phyloP scores from a whole-genome alignment of 2,888 invertebrate genomes.

The Drosophila meridionalis region DNA sequence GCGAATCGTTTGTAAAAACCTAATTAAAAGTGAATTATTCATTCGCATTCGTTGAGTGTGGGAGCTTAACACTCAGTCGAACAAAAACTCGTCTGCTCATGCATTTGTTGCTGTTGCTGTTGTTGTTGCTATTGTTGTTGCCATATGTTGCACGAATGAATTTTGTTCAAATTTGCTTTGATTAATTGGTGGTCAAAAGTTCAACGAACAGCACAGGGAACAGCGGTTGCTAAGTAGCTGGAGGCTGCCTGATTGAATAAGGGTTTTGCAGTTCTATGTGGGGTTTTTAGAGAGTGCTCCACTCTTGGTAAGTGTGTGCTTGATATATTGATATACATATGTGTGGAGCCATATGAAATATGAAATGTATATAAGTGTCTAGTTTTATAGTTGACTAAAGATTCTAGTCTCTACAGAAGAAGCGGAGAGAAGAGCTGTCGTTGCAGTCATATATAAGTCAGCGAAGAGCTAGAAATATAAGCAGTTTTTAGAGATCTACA shows the following conservation, averaged over 20 bases:
- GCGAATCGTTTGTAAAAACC: conserved; percentile 64
- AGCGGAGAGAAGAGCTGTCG: too few species aligned
- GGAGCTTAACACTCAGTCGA: conserved; percentile 45
- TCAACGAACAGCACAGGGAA: conserved; percentile 57
- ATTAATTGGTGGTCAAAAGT: conserved; percentile 81
- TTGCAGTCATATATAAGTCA: too few species aligned
- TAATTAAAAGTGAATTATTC: conserved; percentile 82
- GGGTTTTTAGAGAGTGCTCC: neutral
- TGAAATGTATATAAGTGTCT: neutral
- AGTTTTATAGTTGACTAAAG: neutral
- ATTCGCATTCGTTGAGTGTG: conserved; percentile 62
- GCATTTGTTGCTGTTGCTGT: conserved; percentile 42
- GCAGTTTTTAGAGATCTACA: too few species aligned
- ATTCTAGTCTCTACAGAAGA: neutral
- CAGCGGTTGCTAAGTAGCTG: conserved; percentile 58
- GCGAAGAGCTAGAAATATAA: too few species aligned
- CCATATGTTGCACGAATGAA: conserved; percentile 77
- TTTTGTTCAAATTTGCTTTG: conserved; percentile 74
- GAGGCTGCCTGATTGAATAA: conserved; percentile 17
- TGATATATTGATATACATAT: neutral
- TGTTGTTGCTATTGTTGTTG: conserved; percentile 51
- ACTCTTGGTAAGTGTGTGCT: neutral
- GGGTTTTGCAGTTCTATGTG: neutral
- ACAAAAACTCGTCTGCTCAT: conserved; percentile 68
- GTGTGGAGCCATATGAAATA: neutral